Conservation (phyloP, 2,113 vertebrate genomes). For the Neoarius graeffei region DNA sequence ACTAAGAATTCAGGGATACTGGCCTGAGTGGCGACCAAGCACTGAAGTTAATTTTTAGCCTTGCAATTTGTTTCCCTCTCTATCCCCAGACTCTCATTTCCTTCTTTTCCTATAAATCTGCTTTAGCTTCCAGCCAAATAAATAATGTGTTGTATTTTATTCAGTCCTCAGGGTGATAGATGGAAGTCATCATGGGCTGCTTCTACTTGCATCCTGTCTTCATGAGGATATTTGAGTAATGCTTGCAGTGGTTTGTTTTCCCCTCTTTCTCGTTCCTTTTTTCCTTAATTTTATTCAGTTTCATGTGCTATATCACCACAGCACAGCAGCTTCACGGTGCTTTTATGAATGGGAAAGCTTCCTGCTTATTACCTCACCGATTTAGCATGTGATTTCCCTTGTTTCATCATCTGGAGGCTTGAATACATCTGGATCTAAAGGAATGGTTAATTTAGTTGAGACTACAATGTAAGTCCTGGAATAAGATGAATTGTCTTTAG, state of each 20-base stretch:
- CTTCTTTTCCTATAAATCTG: constrained; percentile 15
- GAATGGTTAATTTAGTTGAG: background rate
- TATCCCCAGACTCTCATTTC: background rate
- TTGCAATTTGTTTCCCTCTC: background rate
- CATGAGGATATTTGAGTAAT: background rate
- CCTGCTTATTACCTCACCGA: constrained; percentile 28
- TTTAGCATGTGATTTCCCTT: constrained; percentile 21
- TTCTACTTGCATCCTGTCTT: constrained; percentile 22
- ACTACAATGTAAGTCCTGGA: background rate
- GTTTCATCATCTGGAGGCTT: constrained; percentile 4
- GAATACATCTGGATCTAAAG: constrained; percentile 13
- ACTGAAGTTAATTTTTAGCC: too few relatives aligned
- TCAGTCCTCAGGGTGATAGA: constrained; percentile 18
- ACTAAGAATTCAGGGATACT: too few relatives aligned
- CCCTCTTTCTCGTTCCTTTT: too few relatives aligned
- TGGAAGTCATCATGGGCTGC: constrained; percentile 8
- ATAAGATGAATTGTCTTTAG: background rate
- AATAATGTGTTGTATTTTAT: constrained; percentile 29
- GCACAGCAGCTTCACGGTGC: constrained; percentile 10
- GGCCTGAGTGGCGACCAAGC: too few relatives aligned
- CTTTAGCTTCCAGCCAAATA: background rate
- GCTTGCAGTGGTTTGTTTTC: too few relatives aligned
- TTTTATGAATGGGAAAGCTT: background rate
- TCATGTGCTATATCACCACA: background rate
- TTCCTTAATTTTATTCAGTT: background rate